These are phyloP conservation scores for Diarsia rubi DNA, from an alignment of 2,888 invertebrate species.

Conservation along the genomic window DNA sequence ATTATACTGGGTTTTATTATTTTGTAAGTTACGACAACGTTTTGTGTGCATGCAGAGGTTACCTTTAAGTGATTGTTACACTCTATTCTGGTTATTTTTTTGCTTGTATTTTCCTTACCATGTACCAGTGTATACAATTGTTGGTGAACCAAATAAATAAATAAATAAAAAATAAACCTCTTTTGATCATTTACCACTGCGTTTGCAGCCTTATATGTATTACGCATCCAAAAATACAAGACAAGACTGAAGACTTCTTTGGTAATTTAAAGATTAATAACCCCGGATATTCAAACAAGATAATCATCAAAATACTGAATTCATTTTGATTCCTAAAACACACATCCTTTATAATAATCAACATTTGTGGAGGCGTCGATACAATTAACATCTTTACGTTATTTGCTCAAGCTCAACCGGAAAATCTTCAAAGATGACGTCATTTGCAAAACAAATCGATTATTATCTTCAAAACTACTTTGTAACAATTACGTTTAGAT, in stretches of 20 bases:
- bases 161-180: too few species aligned
- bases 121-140: too few species aligned
- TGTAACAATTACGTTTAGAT: constrained; percentile 45
- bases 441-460: constrained; percentile 43
- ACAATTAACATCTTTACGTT: constrained; percentile 46
- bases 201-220: neutral
- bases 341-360: constrained; percentile 33
- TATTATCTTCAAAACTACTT: constrained; percentile 37
- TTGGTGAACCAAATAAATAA: too few species aligned
- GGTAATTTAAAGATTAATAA: constrained; percentile 5
- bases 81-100: too few species aligned
- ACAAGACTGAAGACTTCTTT: constrained; percentile 8
- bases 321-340: constrained; percentile 12
- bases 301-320: constrained; percentile 4
- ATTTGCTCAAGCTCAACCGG: constrained; percentile 38
- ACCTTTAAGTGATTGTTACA: too few species aligned
- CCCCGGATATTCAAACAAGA: constrained; percentile 27
- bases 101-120: too few species aligned
- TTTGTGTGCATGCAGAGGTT: too few species aligned
- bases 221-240: neutral
- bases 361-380: constrained; percentile 10
- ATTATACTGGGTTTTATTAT: too few species aligned
- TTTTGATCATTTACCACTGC: neutral
- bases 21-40: too few species aligned
- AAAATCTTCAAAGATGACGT: constrained; percentile 48